A percentile compares a stretch with the other conserved stretches of the same genome.
Conservation (phyloP, 2,888 invertebrate genomes). For the Euphydryas editha region DNA sequence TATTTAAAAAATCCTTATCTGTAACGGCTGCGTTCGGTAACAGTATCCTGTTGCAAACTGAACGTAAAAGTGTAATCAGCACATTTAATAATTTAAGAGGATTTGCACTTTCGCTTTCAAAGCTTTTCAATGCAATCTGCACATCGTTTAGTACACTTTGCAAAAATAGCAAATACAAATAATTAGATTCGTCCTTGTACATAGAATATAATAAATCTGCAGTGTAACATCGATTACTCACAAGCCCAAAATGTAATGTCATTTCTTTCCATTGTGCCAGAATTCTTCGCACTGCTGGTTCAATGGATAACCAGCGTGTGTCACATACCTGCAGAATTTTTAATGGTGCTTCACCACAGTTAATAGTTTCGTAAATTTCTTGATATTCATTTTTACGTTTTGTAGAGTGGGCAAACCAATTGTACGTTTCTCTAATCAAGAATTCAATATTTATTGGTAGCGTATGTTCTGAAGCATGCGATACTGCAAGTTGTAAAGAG, state of each 20-base stretch:
- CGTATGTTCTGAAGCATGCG: slow-evolving; percentile 47
- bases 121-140: slow-evolving; percentile 35
- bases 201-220: background rate
- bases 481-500: slow-evolving; percentile 50
- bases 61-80: too few species aligned
- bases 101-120: slow-evolving; percentile 33
- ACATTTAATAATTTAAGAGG: background rate
- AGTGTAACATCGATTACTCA: background rate
- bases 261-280: slow-evolving; percentile 50
- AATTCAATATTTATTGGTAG: slow-evolving; percentile 50
- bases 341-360: slow-evolving; percentile 48
- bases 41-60: too few species aligned
- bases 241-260: slow-evolving; percentile 27
- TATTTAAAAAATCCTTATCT: too few species aligned
- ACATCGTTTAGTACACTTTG: slow-evolving; percentile 32
- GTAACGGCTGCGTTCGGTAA: too few species aligned
- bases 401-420: slow-evolving; percentile 49
- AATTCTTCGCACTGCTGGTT: slow-evolving; percentile 47
- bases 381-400: slow-evolving; percentile 45
- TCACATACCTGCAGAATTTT: slow-evolving; percentile 49
- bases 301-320: slow-evolving; percentile 50
- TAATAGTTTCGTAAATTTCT: slow-evolving; percentile 46
- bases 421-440: slow-evolving; percentile 51
- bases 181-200: background rate
- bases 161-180: slow-evolving; percentile 14